A percentile compares a stretch with the other conserved stretches of the same genome.
Conservation (phyloP, 2,888 invertebrate genomes). For the Heterodera filipjevi region DNA sequence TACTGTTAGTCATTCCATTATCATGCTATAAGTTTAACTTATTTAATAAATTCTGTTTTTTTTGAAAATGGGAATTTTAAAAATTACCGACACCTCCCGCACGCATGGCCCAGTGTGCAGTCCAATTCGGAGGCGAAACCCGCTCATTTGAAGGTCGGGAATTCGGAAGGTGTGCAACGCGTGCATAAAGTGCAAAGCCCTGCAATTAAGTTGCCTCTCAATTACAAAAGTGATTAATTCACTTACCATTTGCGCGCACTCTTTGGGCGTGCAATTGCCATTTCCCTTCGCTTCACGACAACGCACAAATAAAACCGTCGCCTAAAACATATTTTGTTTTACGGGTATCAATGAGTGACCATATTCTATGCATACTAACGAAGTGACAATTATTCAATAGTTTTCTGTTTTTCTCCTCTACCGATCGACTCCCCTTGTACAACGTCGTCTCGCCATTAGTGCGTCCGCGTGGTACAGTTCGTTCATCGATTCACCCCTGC, state of each 20-base stretch:
- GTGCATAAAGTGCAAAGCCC: constrained; percentile 48
- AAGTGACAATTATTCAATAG: too few species aligned
- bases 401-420: background rate
- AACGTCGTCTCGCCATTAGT: constrained; percentile 61
- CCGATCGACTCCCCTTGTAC: constrained; percentile 55
- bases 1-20: too few species aligned
- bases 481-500: constrained; percentile 52
- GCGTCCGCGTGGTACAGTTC: constrained; percentile 60
- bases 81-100: constrained; percentile 55
- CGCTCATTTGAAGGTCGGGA: constrained; percentile 52
- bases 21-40: too few species aligned
- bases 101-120: constrained; percentile 47
- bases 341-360: too few species aligned
- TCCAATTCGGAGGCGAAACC: constrained; percentile 56
- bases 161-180: constrained; percentile 50
- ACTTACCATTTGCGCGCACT: constrained; percentile 52
- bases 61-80: too few species aligned
- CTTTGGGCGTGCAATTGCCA: constrained; percentile 52
- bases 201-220: background rate
- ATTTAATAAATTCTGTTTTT: too few species aligned
- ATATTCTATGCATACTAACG: too few species aligned
- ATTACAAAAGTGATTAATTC: background rate
- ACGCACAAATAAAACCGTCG: constrained; percentile 48
- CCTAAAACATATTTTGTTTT: too few species aligned
- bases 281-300: constrained; percentile 43